A percentile compares a stretch with the other conserved stretches of the same genome.
These are phyloP conservation scores for Ceratoteleas bidentatus DNA, from an alignment of 1,140 invertebrate genomes.

Conservation along the genomic window DNA sequence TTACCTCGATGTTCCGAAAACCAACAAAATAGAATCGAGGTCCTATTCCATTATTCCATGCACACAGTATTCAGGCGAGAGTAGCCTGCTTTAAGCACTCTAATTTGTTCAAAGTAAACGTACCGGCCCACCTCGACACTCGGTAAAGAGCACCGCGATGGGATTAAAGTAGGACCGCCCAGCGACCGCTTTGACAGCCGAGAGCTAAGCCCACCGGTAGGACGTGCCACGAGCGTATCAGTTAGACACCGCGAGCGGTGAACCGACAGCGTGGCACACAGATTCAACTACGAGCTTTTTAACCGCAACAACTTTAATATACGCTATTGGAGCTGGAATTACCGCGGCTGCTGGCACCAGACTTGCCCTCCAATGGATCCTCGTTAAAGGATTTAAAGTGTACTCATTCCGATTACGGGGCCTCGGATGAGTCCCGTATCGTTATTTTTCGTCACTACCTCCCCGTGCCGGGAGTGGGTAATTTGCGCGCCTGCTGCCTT, in stretches of 20 bases:
- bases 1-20: conserved; percentile 88
- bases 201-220: conserved; percentile 73
- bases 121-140: conserved; percentile 85
- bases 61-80: conserved; percentile 86
- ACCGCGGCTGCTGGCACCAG: conserved; percentile 94
- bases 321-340: conserved; percentile 95
- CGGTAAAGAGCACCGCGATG: conserved; percentile 84
- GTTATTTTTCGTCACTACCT: conserved; percentile 94
- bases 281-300: conserved; percentile 89
- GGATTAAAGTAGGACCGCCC: conserved; percentile 83
- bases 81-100: conserved; percentile 89
- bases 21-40: conserved; percentile 89
- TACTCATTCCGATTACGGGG: conserved; percentile 93
- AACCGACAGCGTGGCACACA: conserved; percentile 84
- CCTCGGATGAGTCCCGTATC: conserved; percentile 83
- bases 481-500: conserved; percentile 94
- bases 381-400: conserved; percentile 94
- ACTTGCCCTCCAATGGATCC: conserved; percentile 95
- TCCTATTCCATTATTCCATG: conserved; percentile 86
- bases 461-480: conserved; percentile 91
- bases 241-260: conserved; percentile 80
- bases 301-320: conserved; percentile 93
- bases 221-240: conserved; percentile 75
- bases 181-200: conserved; percentile 70
- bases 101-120: conserved; percentile 91